These are phyloP conservation scores for Amphiprion percula DNA, from an alignment of 2,113 vertebrate species.

Conservation along the genomic window DNA sequence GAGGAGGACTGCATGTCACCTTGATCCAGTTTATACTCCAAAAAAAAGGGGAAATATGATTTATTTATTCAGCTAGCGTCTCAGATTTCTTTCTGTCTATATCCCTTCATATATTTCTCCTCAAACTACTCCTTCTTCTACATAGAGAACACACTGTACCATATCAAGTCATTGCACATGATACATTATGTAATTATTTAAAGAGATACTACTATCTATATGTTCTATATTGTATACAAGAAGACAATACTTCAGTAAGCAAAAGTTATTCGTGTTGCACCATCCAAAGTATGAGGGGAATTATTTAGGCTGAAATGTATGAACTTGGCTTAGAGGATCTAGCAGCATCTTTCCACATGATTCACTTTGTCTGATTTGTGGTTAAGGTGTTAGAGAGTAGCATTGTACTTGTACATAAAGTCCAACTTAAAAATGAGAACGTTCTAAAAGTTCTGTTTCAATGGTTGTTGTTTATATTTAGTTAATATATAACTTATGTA, in stretches of 20 bases:
- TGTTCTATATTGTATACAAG: slow-evolving; percentile 80
- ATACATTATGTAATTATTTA: slow-evolving; percentile 76
- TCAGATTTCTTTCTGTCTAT: slow-evolving; percentile 55
- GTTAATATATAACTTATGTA: slow-evolving; percentile 67
- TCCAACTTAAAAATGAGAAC: slow-evolving; percentile 61
- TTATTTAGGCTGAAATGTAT: slow-evolving; percentile 50
- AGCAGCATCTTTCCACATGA: slow-evolving; percentile 71
- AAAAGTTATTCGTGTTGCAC: slow-evolving; percentile 43
- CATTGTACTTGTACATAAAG: slow-evolving; percentile 78
- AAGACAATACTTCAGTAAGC: slow-evolving; percentile 53
- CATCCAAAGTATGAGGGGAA: slow-evolving; percentile 40
- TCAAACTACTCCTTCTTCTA: slow-evolving; percentile 33
- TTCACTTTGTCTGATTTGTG: slow-evolving; percentile 74
- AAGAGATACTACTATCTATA: slow-evolving; percentile 68
- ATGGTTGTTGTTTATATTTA: slow-evolving; percentile 75
- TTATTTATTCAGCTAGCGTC: slow-evolving; percentile 62
- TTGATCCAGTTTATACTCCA: slow-evolving; percentile 67
- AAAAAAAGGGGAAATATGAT: slow-evolving; percentile 37
- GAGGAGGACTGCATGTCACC: slow-evolving; percentile 77
- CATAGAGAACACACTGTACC: slow-evolving; percentile 57
- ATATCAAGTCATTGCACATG: slow-evolving; percentile 56
- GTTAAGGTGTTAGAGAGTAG: slow-evolving; percentile 79
- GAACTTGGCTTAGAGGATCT: slow-evolving; percentile 53
- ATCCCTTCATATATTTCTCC: slow-evolving; percentile 13
- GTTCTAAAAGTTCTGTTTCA: slow-evolving; percentile 67